Percentiles rank a stretch among this genome's conserved stretches.
Conservation (phyloP, 2,797 vertebrate species). For the Silurus lanzhouensis region DNA sequence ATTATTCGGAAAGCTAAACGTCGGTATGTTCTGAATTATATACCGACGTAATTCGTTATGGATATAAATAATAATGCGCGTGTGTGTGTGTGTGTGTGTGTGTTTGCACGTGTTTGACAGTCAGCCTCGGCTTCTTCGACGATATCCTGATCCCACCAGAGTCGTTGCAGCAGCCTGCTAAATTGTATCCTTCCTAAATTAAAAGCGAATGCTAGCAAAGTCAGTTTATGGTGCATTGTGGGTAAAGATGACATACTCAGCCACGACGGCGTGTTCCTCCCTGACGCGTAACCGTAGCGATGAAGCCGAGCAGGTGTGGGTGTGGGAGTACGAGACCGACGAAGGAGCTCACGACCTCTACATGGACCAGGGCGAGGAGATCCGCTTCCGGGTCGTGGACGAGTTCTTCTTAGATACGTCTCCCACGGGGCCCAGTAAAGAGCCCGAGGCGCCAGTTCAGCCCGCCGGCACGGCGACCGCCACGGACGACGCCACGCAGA, state of each 20-base stretch:
- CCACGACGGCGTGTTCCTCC: slow-evolving; percentile 41
- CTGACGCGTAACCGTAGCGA: slow-evolving; percentile 78
- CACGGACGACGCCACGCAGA: slow-evolving; percentile 63
- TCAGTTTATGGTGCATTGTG: background rate
- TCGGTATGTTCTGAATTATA: background rate
- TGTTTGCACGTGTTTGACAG: slow-evolving; percentile 65
- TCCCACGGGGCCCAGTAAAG: slow-evolving; percentile 85
- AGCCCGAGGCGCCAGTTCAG: slow-evolving; percentile 56
- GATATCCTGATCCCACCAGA: slow-evolving; percentile 95
- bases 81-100: slow-evolving; percentile 11
- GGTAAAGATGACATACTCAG: background rate
- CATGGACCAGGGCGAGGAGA: slow-evolving; percentile 96
- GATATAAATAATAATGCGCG: background rate
- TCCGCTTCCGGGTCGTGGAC: slow-evolving; percentile 91
- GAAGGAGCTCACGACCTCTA: slow-evolving; percentile 97
- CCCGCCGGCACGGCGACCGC: slow-evolving; percentile 45
- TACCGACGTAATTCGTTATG: background rate
- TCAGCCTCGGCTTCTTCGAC: slow-evolving; percentile 95
- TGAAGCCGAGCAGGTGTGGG: slow-evolving; percentile 95
- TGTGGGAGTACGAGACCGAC: slow-evolving; percentile 98
- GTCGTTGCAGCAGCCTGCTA: slow-evolving; percentile 93
- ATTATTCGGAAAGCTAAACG: no score
- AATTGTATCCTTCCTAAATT: slow-evolving; percentile 87
- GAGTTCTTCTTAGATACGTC: slow-evolving; percentile 94
- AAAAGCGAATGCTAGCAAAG: no score